These are phyloP conservation scores for Dasyornis broadbenti DNA, from an alignment of 2,113 vertebrate genomes.

Conservation along the genomic window DNA sequence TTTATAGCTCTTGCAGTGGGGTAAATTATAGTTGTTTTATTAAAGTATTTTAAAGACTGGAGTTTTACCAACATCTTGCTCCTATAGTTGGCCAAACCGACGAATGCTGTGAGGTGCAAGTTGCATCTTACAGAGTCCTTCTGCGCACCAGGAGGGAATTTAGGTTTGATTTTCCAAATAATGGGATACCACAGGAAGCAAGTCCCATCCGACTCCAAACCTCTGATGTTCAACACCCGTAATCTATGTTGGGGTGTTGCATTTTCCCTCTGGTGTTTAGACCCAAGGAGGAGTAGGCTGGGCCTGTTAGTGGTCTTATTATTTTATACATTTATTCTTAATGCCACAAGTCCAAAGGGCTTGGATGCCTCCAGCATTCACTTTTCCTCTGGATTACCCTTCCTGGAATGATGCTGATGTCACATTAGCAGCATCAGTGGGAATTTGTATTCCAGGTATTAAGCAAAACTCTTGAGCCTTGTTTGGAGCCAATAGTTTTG, in stretches of 20 bases:
- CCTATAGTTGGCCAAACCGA: not conserved
- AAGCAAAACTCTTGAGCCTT: not conserved
- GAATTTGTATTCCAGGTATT: not conserved
- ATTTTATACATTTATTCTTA: not conserved
- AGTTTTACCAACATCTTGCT: not conserved
- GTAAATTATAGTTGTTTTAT: constrained; percentile 39
- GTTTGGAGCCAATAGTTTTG: not conserved
- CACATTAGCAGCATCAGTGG: rapidly evolving
- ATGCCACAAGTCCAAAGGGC: not conserved
- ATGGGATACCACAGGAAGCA: not conserved
- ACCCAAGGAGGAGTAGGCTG: not conserved
- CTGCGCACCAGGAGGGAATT: not conserved
- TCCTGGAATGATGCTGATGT: not conserved
- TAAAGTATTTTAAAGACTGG: constrained; percentile 15
- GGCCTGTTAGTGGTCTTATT: not conserved
- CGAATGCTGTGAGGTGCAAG: not conserved
- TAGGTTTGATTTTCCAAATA: not conserved
- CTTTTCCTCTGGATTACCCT: not conserved
- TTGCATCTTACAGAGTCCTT: not conserved
- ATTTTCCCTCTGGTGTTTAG: not conserved
- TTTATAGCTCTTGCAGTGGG: constrained; percentile 45
- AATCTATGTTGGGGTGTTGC: not conserved
- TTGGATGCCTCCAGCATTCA: not conserved
- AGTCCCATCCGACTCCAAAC: not conserved
- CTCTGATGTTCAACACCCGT: not conserved